Evolutionary conservation across 2,888 invertebrate species (phyloP).

Genomic region (Seira sanloemensis): DNA sequence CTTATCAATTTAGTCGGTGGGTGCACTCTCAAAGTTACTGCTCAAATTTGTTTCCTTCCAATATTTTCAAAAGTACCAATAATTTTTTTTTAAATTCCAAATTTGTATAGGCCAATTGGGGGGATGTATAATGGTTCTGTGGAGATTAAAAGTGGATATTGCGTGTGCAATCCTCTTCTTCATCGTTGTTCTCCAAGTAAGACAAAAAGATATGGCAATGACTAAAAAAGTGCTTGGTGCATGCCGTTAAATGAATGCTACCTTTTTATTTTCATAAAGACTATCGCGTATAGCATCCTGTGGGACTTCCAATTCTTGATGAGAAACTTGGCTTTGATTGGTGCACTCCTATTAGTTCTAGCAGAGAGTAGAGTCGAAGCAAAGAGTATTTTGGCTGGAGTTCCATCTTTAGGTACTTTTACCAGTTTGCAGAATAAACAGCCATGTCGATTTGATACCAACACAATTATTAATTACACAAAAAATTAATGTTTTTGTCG

Average conservation of each 20-base stretch:
- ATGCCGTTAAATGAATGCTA: too few relatives aligned
- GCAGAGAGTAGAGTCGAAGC: slow-evolving; percentile 98
- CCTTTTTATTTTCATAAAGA: too few relatives aligned
- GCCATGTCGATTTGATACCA: neutral
- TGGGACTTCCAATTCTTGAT: slow-evolving; percentile 99
- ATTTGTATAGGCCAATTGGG: slow-evolving; percentile 94
- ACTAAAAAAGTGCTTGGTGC: too few relatives aligned
- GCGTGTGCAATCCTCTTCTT: slow-evolving; percentile 95
- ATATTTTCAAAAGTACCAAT: neutral
- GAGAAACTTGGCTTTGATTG: slow-evolving; percentile 96
- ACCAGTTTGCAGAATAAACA: neutral
- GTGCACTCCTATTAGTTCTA: slow-evolving; percentile 95
- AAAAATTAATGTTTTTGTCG: neutral
- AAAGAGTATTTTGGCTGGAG: slow-evolving; percentile 96
- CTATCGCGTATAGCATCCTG: slow-evolving; percentile 95
- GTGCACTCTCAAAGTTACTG: neutral
- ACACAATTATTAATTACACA: too few relatives aligned
- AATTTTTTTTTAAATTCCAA: neutral
- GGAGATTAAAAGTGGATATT: slow-evolving; percentile 91
- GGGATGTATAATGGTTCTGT: slow-evolving; percentile 96
- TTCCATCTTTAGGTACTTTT: slow-evolving; percentile 85
- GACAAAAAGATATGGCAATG: slow-evolving; percentile 47
- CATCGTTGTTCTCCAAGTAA: slow-evolving; percentile 96
- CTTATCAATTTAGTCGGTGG: slow-evolving; percentile 90
- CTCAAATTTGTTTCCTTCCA: neutral